Conservation (phyloP, 1,140 invertebrate species). For the Chlorops oryzae region DNA sequence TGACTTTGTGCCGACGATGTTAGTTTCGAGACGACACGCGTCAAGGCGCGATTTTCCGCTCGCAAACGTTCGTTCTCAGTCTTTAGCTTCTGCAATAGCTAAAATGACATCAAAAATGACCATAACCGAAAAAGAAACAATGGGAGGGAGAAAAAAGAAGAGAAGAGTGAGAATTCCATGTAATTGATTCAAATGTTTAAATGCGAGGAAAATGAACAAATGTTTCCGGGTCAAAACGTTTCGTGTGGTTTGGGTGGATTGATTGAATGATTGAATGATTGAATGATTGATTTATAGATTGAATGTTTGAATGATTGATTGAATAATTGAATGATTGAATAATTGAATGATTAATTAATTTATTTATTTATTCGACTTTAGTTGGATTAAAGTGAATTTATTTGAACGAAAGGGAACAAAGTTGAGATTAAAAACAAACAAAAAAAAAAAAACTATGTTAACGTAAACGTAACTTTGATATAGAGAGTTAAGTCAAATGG, state of each 20-base stretch:
- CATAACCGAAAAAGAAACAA: slow-evolving; percentile 18
- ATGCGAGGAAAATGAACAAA: too few relatives aligned
- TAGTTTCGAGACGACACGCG: slow-evolving; percentile 91
- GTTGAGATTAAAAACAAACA: slow-evolving; percentile 10
- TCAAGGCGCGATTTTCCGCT: slow-evolving; percentile 90
- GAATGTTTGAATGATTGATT: too few relatives aligned
- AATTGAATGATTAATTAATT: too few relatives aligned
- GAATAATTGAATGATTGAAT: too few relatives aligned
- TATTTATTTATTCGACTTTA: too few relatives aligned
- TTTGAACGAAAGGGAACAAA: slow-evolving; percentile 10
- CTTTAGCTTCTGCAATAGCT: slow-evolving; percentile 97
- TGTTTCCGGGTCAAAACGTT: too few relatives aligned
- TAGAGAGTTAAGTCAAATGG: slow-evolving; percentile 18
- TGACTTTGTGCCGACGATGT: slow-evolving; percentile 69
- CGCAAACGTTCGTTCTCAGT: slow-evolving; percentile 93
- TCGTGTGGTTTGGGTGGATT: too few relatives aligned
- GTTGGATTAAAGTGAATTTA: background rate
- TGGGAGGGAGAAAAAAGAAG: slow-evolving; percentile 22
- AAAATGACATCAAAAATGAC: slow-evolving; percentile 51
- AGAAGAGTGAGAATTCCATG: background rate
- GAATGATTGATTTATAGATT: background rate
- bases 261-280: background rate
- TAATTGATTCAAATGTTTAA: background rate
- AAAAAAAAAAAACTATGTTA: slow-evolving; percentile 10
- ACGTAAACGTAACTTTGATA: slow-evolving; percentile 26